These are phyloP conservation scores for Thamnophis sirtalis DNA, from an alignment of 2,113 vertebrate genomes.

Conservation along the genomic window DNA sequence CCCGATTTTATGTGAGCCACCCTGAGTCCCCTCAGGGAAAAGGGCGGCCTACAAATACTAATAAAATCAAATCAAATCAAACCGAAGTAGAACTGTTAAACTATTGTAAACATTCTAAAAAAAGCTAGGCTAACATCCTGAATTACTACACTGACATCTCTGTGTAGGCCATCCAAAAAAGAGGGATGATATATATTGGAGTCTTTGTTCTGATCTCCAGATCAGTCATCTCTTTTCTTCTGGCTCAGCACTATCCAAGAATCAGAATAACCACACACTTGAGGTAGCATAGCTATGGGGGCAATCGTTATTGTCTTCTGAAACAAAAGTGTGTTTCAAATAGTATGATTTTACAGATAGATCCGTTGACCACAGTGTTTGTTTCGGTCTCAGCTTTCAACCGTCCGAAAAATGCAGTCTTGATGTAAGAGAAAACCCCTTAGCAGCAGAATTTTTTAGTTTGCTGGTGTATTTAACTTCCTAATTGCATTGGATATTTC, in stretches of 20 bases:
- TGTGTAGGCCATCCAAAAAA: background rate
- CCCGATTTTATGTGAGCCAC: too few relatives aligned
- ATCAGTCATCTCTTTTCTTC: background rate
- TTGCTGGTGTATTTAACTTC: background rate
- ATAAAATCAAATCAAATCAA: too few relatives aligned
- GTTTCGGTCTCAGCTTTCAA: background rate
- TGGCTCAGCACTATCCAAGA: background rate
- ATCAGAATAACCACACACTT: background rate
- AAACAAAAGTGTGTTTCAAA: background rate
- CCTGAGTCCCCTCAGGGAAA: too few relatives aligned
- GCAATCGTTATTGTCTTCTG: background rate
- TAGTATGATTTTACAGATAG: background rate
- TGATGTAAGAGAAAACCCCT: constrained; percentile 7
- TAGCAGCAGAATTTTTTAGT: background rate
- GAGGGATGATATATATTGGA: background rate
- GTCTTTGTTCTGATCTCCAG: background rate
- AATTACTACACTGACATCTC: background rate
- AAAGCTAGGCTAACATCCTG: background rate
- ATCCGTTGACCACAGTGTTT: background rate
- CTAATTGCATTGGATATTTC: background rate
- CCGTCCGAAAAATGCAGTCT: background rate
- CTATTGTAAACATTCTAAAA: background rate
- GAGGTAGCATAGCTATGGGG: background rate
- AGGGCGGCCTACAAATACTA: too few relatives aligned
- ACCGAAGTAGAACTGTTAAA: background rate